A percentile compares a stretch with the other conserved stretches of the same genome.
Evolutionary conservation across 2,888 invertebrate species (phyloP).

Genomic region (Drosophila acutilabella): DNA sequence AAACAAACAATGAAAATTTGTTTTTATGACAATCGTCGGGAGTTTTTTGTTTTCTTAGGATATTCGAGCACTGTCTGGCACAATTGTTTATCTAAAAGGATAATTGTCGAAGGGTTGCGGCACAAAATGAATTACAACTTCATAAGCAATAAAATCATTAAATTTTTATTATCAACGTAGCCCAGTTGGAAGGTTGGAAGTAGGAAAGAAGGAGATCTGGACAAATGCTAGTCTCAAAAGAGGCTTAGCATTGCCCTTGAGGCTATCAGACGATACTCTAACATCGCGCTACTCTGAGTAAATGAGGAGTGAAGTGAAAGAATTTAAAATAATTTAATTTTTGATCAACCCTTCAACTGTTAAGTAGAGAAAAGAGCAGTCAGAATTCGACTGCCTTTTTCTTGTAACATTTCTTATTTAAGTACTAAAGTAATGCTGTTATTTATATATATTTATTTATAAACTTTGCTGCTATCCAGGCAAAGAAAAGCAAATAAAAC

Average conservation of each 20-base stretch:
- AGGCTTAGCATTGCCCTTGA: constrained; percentile 25
- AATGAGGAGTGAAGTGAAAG: background rate
- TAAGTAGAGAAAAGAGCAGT: constrained; percentile 7
- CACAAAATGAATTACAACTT: constrained; percentile 77
- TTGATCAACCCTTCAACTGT: background rate
- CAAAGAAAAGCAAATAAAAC: constrained; percentile 44
- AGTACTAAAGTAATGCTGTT: constrained; percentile 34
- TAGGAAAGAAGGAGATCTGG: background rate
- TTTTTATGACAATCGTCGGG: constrained; percentile 56
- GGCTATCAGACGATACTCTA: background rate
- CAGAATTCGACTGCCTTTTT: background rate
- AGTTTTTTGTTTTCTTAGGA: constrained; percentile 51
- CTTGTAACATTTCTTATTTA: background rate
- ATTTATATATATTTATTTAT: constrained; percentile 64
- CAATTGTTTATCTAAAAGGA: constrained; percentile 77
- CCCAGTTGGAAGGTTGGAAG: constrained; percentile 34
- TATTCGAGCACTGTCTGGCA: constrained; percentile 41
- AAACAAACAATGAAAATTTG: constrained; percentile 71
- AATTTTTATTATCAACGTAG: constrained; percentile 69
- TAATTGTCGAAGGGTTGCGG: constrained; percentile 73
- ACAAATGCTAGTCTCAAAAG: constrained; percentile 39
- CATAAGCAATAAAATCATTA: constrained; percentile 80
- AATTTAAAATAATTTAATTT: background rate
- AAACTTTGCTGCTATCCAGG: constrained; percentile 34
- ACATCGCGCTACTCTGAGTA: background rate